Percentiles rank a stretch among this genome's conserved stretches.
These are phyloP conservation scores for Pogonophryne albipinna DNA, from an alignment of 2,797 vertebrate species.

Conservation along the genomic window DNA sequence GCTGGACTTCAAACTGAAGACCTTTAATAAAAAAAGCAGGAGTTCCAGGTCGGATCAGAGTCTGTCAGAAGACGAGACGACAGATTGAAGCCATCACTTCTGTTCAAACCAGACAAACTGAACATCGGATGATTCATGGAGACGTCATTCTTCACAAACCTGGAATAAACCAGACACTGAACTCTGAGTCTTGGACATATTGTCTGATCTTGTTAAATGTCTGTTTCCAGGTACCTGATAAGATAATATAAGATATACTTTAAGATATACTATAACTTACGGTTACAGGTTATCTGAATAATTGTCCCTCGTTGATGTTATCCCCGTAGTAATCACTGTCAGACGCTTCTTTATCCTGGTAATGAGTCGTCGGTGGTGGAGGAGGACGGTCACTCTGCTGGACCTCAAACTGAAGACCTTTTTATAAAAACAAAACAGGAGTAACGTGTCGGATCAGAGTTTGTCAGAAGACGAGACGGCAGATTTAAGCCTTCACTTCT, in stretches of 20 bases:
- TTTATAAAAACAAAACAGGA: no score
- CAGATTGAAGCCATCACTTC: background rate
- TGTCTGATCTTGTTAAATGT: no score
- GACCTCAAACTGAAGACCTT: slow-evolving; percentile 5
- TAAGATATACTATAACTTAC: no score
- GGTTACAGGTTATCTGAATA: no score
- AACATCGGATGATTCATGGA: background rate
- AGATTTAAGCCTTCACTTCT: background rate
- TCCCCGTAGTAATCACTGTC: slow-evolving; percentile 1
- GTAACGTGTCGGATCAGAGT: slow-evolving; percentile 13
- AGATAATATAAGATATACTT: no score
- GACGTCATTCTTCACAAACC: background rate
- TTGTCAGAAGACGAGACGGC: slow-evolving; percentile 31
- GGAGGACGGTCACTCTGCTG: background rate
- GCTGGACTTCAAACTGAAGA: background rate
- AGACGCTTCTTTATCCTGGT: slow-evolving; percentile 36
- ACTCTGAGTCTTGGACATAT: background rate
- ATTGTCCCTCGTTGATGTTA: no score
- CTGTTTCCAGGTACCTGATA: no score
- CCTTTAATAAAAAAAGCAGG: background rate
- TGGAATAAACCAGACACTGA: background rate
- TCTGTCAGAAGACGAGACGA: slow-evolving; percentile 31
- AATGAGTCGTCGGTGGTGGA: slow-evolving; percentile 38
- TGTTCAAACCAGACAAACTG: background rate
- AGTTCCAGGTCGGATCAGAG: slow-evolving; percentile 7